phyloP scores from a whole-genome alignment of 2,797 vertebrate species.

The Masticophis lateralis region DNA sequence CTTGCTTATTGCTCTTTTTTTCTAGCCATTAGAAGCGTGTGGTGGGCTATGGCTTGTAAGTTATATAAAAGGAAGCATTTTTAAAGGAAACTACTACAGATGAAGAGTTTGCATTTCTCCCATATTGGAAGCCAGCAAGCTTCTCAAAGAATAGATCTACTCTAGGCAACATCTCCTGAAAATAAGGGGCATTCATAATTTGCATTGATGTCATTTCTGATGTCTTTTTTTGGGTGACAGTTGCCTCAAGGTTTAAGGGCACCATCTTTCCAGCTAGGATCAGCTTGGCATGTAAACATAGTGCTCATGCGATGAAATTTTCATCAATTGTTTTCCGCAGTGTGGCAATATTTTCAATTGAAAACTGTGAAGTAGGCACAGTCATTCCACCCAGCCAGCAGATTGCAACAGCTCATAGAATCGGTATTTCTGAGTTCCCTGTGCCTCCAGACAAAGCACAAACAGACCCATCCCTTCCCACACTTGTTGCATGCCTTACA shows the following conservation, averaged over 20 bases:
- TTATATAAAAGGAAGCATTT: not conserved
- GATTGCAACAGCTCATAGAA: not conserved
- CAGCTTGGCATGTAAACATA: not conserved
- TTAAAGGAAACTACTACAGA: not conserved
- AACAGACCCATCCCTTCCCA: not conserved
- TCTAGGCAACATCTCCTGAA: no score
- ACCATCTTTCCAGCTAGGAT: not conserved
- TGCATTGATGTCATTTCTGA: not conserved
- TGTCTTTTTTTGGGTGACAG: not conserved
- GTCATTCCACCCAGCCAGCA: not conserved
- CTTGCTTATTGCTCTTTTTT: not conserved
- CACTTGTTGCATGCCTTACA: not conserved
- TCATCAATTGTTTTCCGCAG: not conserved
- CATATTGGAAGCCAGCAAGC: not conserved
- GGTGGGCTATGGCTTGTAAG: not conserved
- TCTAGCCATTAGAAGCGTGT: not conserved
- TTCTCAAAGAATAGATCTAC: not conserved
- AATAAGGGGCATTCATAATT: not conserved
- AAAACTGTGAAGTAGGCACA: not conserved
- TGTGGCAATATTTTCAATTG: not conserved
- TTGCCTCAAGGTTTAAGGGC: not conserved
- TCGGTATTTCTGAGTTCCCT: not conserved
- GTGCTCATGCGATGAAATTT: not conserved
- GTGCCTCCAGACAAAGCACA: not conserved
- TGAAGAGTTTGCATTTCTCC: not conserved